Evolutionary conservation across 35 echinoderm and acorn worm species (phyloP).

Genomic region (Heliocidaris tuberculata): DNA sequence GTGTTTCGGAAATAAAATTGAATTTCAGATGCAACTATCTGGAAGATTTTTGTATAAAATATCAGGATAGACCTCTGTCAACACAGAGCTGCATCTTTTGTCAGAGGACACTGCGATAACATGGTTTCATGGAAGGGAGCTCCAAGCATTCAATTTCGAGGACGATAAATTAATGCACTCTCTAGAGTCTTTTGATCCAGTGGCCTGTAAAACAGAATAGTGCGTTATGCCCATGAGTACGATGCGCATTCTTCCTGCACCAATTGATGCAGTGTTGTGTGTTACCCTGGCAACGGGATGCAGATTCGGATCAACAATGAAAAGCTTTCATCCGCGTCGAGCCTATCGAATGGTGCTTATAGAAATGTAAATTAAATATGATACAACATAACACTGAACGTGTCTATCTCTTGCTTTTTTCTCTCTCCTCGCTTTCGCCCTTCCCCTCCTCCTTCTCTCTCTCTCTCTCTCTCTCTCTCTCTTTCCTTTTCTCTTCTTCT

Average conservation of each 20-base stretch:
- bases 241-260: neutral
- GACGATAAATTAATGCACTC: neutral
- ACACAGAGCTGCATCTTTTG: neutral
- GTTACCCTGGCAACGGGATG: constrained; percentile 7
- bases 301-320: neutral
- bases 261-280: neutral
- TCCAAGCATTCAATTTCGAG: neutral
- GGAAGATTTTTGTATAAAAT: neutral
- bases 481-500: neutral
- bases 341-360: neutral
- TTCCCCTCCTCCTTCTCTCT: neutral
- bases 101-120: neutral
- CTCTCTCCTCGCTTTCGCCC: neutral
- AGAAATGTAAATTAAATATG: neutral
- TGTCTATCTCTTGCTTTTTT: neutral
- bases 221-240: neutral
- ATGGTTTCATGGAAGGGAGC: neutral
- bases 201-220: neutral
- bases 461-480: neutral
- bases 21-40: neutral
- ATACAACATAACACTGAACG: neutral
- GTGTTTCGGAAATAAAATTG: neutral
- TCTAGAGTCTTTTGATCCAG: neutral
- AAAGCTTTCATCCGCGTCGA: constrained; percentile 8
- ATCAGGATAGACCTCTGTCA: neutral